Evolutionary conservation across 1,140 invertebrate species (phyloP).

Genomic region (Oncopeltus fasciatus): DNA sequence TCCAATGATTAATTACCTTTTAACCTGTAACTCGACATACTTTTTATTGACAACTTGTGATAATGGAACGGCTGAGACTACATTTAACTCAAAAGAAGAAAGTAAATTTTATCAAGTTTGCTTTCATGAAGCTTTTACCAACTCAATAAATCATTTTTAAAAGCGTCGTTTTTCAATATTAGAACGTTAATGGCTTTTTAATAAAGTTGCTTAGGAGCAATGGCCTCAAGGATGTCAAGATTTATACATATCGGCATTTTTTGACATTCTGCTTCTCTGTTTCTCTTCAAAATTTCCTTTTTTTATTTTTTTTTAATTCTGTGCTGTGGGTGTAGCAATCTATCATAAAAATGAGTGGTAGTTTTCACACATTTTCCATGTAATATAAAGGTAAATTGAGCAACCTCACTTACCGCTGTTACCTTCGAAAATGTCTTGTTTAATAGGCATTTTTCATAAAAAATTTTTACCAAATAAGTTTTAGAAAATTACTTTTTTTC

Average conservation of each 20-base stretch:
- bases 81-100: neutral
- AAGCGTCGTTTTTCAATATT: neutral
- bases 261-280: no score
- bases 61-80: neutral
- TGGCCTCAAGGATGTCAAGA: neutral
- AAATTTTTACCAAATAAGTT: no score
- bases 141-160: neutral
- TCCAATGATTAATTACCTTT: neutral
- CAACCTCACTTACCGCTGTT: no score
- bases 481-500: no score
- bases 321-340: no score
- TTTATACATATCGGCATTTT: neutral
- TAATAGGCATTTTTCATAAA: no score
- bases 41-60: neutral
- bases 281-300: no score
- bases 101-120: neutral
- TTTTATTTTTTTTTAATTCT: no score
- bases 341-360: no score
- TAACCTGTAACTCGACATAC: neutral
- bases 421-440: no score
- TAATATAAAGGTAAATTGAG: no score
- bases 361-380: no score
- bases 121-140: neutral
- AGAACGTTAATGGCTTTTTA: neutral
- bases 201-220: neutral